Percentiles rank a stretch among this genome's conserved stretches.
Conservation (phyloP, 1,140 invertebrate genomes). For the Cardiocondyla obscurior region DNA sequence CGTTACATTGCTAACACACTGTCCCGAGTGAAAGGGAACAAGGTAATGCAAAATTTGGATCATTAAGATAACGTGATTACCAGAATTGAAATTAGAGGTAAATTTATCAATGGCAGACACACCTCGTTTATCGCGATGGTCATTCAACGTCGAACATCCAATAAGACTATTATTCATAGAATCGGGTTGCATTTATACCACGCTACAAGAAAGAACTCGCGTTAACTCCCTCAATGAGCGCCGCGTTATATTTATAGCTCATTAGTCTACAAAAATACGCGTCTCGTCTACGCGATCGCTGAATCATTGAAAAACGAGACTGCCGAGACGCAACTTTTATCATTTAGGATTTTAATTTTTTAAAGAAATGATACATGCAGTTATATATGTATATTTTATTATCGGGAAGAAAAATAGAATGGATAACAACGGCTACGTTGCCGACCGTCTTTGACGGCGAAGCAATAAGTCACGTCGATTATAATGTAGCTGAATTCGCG, state of each 20-base stretch:
- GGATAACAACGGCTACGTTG: neutral
- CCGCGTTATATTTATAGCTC: slow-evolving; percentile 25
- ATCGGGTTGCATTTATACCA: neutral
- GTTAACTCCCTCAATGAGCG: neutral
- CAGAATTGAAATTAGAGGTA: neutral
- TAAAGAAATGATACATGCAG: neutral
- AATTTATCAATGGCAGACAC: slow-evolving; percentile 34
- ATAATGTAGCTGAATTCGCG: slow-evolving; percentile 8
- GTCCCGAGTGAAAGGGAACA: neutral
- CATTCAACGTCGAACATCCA: neutral
- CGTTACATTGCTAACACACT: neutral
- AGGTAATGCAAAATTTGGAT: neutral
- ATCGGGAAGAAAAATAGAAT: neutral
- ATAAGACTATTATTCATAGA: neutral
- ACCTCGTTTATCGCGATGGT: no score
- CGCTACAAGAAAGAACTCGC: neutral
- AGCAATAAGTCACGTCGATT: slow-evolving; percentile 22
- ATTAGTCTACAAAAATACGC: slow-evolving; percentile 35
- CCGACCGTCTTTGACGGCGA: neutral
- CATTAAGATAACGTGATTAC: neutral
- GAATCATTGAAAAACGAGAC: neutral
- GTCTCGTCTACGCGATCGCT: neutral
- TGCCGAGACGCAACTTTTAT: neutral
- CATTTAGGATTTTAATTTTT: neutral
- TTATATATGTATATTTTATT: neutral